These are phyloP conservation scores for Xyrauchen texanus DNA, from an alignment of 2,113 vertebrate species.

Conservation along the genomic window DNA sequence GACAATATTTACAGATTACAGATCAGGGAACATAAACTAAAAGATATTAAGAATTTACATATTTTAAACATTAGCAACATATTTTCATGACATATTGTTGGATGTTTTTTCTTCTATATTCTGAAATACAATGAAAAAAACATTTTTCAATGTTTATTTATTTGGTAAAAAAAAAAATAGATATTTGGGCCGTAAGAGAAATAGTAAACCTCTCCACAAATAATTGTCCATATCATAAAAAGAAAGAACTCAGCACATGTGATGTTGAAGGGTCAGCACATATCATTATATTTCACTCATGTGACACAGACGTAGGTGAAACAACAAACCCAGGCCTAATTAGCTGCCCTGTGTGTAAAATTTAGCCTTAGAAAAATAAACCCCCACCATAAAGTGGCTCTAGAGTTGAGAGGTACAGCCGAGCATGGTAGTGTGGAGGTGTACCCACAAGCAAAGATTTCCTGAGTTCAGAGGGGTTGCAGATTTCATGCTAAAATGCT, in stretches of 20 bases:
- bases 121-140: too few relatives aligned
- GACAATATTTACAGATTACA: too few relatives aligned
- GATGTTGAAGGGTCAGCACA: slow-evolving; percentile 36
- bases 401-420: neutral
- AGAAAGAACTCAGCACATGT: slow-evolving; percentile 1
- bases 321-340: slow-evolving; percentile 58
- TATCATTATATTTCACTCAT: slow-evolving; percentile 40
- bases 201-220: too few relatives aligned
- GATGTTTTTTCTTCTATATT: too few relatives aligned
- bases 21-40: too few relatives aligned
- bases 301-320: slow-evolving; percentile 41
- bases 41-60: too few relatives aligned
- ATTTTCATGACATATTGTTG: too few relatives aligned
- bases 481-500: slow-evolving; percentile 27
- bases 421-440: neutral
- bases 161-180: too few relatives aligned
- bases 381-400: slow-evolving; percentile 30
- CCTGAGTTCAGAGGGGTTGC: neutral
- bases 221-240: slow-evolving; percentile 10
- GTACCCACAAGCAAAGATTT: slow-evolving; percentile 12
- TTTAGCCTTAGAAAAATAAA: slow-evolving; percentile 55
- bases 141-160: too few relatives aligned
- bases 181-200: too few relatives aligned
- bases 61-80: too few relatives aligned
- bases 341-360: slow-evolving; percentile 44